Conservation (phyloP, 2,888 invertebrate species). For the Drosophila antonietae region DNA sequence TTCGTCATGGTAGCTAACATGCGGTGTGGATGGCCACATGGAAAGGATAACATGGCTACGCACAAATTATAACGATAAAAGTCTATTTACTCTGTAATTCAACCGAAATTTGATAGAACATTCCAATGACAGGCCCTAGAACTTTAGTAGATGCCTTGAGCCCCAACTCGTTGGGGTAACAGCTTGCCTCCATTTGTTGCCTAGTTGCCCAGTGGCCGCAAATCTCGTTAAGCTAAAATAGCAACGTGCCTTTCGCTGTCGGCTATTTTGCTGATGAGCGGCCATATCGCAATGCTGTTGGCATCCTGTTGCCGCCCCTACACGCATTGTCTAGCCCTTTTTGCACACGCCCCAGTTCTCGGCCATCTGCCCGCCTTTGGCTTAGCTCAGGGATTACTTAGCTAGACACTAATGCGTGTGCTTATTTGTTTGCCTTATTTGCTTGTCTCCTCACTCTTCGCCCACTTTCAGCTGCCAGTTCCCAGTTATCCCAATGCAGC, state of each 20-base stretch:
- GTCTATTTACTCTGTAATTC: slow-evolving; percentile 78
- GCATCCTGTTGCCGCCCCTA: slow-evolving; percentile 49
- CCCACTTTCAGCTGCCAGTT: neutral
- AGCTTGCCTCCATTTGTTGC: slow-evolving; percentile 54
- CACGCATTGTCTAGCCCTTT: slow-evolving; percentile 59
- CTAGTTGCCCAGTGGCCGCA: slow-evolving; percentile 62
- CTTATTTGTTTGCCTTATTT: slow-evolving; percentile 72
- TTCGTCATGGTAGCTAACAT: slow-evolving; percentile 9
- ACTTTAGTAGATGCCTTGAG: slow-evolving; percentile 15
- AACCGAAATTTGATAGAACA: slow-evolving; percentile 76
- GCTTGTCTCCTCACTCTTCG: slow-evolving; percentile 5
- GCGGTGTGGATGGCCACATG: slow-evolving; percentile 18
- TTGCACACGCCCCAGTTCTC: slow-evolving; percentile 57
- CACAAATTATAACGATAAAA: slow-evolving; percentile 81
- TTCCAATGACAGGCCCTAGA: slow-evolving; percentile 62
- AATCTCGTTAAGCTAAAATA: slow-evolving; percentile 80
- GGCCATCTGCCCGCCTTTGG: slow-evolving; percentile 35
- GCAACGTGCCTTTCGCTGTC: slow-evolving; percentile 67
- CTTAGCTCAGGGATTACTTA: slow-evolving; percentile 74
- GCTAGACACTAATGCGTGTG: slow-evolving; percentile 72
- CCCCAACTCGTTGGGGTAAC: slow-evolving; percentile 12
- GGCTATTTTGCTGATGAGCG: slow-evolving; percentile 70
- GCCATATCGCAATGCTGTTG: slow-evolving; percentile 42
- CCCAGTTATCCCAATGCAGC: slow-evolving; percentile 23
- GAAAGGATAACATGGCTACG: slow-evolving; percentile 63